Evolutionary conservation across 1,140 invertebrate genomes (phyloP), one percentile per base, ranked within the genome.

Genomic region (Halesus radiatus): DNA sequence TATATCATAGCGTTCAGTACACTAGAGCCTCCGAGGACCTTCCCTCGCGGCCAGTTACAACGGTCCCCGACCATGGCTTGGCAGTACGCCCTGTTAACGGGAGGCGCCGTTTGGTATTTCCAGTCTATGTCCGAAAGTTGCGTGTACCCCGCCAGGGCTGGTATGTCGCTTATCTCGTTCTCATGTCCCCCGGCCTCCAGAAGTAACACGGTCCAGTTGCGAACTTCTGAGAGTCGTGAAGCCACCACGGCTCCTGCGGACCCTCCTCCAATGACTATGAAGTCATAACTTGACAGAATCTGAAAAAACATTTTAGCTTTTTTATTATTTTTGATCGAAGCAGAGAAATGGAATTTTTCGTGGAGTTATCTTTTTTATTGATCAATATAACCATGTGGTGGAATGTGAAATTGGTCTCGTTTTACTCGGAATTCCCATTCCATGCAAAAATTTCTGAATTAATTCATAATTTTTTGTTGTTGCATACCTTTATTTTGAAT

Each of bases 1-100:
- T 99, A 99, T 7, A 98, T 92, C 97, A 98, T 98, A 1, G 97
- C 97, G 87, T 99, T 99, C 1, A 99, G 91, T 0, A 98, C 96
- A 62, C 96, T 97, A 32, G 96, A 96, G 15, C 98, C 98, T n/a
- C 98, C 98, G 15, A 97, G 90, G 3, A 97, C 95, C 86, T 95
- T 96, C 23, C 96, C 96, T 76, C 96, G 90, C 1, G 96, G 95
- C 95, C 96, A 97, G 86, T 96, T 95, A 85, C 96, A 97, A 29
- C 95, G 90, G 85, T 96, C 94, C 0, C 93, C 95, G 50, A 93
- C 92, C 95, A 96, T 96, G 0, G 94, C 95, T 68, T 95, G 90
- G 84, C 95, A 96, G 86, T 96, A 96, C 1, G 93, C 91, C 8
- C 93, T 92, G 77, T 92, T 91, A 3, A 90, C 90, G 75, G 95